Evolutionary conservation across 2,888 invertebrate genomes (phyloP), one percentile per base, ranked within the genome.

Genomic region (Patella caerulea): DNA sequence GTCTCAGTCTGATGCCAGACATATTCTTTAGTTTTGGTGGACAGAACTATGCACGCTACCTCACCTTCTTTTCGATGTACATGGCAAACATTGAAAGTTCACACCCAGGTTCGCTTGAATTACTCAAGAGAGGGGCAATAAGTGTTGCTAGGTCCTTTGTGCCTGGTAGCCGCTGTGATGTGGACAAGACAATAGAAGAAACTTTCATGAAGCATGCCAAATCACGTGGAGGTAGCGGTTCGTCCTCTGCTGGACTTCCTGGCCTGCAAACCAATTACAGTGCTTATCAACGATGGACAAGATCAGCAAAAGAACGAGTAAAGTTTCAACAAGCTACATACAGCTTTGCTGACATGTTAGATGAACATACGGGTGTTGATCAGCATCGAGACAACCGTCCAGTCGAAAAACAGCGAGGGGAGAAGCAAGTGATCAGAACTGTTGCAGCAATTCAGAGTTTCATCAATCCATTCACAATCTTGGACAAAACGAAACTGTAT

Each of bases 61-160:
- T 82, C 3, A 81, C 77, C 7, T 83, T 59, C 76, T 82, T 80
- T 69, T 74, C 76, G 0, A 34, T 82, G 1, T 80, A 79, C 65
- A 15, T 82, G n/a, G 78, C 80, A 15, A 84, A 84, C 52, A 75
- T 83, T 34, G 82, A 85, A 19, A 72, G 69, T 29, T 65, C 83
- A 11, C 82, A 84, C 69, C 82, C 84, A 19, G 81, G 81, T 14
- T 74, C 79, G 45, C 65, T 74, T 14, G 79, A 78, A 12, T 65
- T 83, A 2, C 54, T 83, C 4, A 34, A 79, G 45, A 45, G 74
- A 55, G 84, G 82, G 12, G 83, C 78, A 9, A 80, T 85, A 2
- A 82, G 81, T 72, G 84, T 83, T n/a, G 82, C 83, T 0, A 73
- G 83, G 29, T 85, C 83, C 7, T 81, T 83, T n/a, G 79, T 80